phyloP scores from a whole-genome alignment of 2,113 vertebrate species.

The Ceyx melanurus region DNA sequence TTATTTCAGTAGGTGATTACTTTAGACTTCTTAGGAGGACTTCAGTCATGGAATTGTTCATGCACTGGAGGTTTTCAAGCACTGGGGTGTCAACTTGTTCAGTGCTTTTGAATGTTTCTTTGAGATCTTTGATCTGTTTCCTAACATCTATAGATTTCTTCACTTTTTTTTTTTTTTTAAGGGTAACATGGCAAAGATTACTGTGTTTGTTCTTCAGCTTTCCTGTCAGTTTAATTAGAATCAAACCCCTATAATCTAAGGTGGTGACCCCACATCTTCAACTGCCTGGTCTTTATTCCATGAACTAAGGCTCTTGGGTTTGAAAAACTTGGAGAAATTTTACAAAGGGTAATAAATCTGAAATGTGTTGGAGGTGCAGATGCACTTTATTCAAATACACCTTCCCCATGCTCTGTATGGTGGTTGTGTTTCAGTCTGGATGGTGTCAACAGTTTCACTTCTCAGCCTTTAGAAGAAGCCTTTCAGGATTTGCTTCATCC shows the following conservation, averaged over 20 bases:
- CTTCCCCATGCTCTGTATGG: not conserved
- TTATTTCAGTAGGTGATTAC: not conserved
- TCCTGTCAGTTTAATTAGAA: not conserved
- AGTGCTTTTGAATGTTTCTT: not conserved
- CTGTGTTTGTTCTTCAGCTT: not conserved
- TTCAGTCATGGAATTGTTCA: not conserved
- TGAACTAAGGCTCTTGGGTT: not conserved
- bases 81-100: not conserved
- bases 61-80: not conserved
- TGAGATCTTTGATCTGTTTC: not conserved
- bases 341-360: not conserved
- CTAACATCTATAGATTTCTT: not conserved
- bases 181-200: not conserved
- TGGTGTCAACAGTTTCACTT: not conserved
- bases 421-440: not conserved
- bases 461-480: not conserved
- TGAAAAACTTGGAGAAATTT: not conserved
- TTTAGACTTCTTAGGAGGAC: not conserved
- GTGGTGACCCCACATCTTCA: accelerated
- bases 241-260: accelerated
- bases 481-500: not conserved
- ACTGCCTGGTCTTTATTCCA: not conserved
- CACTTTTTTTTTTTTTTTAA: not conserved
- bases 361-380: accelerated
- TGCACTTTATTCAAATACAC: accelerated